Percentiles rank a stretch among this genome's conserved stretches.
Evolutionary conservation across 2,797 vertebrate species (phyloP).

Genomic region (Sebastes kiyomatsui): DNA sequence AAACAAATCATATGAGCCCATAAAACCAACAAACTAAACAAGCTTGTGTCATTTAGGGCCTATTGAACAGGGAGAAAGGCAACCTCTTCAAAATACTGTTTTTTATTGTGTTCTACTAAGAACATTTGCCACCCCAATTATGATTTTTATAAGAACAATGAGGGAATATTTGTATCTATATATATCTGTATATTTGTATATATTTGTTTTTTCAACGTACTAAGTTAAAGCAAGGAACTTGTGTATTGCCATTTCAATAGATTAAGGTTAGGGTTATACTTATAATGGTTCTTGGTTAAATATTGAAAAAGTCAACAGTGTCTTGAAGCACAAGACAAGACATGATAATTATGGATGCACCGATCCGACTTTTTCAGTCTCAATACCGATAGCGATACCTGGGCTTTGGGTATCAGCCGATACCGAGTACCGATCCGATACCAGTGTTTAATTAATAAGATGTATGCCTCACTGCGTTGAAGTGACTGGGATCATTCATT

Average conservation of each 20-base stretch:
- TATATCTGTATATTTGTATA: too few species aligned
- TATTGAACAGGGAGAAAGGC: neutral
- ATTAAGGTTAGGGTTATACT: too few species aligned
- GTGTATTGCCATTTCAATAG: too few species aligned
- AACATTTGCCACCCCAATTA: neutral
- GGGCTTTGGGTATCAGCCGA: too few species aligned
- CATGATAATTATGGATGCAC: neutral
- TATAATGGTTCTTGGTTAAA: neutral
- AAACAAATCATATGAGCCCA: neutral
- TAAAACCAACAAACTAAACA: neutral
- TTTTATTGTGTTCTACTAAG: neutral
- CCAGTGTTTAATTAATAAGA: too few species aligned
- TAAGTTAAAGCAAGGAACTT: too few species aligned
- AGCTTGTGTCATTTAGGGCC: neutral
- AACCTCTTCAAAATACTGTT: neutral
- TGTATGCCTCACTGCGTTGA: too few species aligned
- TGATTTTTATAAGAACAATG: neutral
- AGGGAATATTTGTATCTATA: neutral
- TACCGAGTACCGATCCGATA: too few species aligned
- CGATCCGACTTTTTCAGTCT: too few species aligned
- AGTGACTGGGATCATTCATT: too few species aligned
- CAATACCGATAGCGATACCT: too few species aligned
- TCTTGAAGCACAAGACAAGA: neutral
- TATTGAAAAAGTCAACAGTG: neutral
- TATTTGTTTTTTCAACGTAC: neutral